Evolutionary conservation across 2,113 vertebrate genomes (phyloP), one percentile per base, ranked within the genome.

Genomic region (Psittacus erithacus): DNA sequence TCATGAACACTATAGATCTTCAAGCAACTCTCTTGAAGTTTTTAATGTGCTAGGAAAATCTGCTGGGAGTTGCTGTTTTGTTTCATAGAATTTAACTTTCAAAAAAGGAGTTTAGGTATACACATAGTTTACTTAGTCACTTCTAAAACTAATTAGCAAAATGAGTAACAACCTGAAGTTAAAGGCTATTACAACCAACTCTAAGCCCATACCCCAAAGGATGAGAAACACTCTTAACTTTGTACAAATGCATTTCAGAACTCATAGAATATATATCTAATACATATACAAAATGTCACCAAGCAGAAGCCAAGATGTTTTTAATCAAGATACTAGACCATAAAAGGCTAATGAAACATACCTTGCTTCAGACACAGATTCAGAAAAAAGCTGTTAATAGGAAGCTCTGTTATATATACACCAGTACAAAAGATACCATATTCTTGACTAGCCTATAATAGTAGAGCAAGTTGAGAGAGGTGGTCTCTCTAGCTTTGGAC

Each of bases 401-500:
- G 70, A 91, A 95, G 86, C 4, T 77, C 90, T 93, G 86, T 83
- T 9, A 88, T 64, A 78, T 80, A 93, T 41, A 70, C 49, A 97
- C 90, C 93, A 59, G 22, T 28, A 33, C 59, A 97, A 68, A 95
- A 90, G 22, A 39, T 90, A 76, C 10, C 65, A 57, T 92, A 90
- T 67, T 97, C 95, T 92, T 96, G 96, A 67, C 97, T 92, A 92
- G 94, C 94, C 92, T 90, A 55, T 76, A 93, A 93, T 44, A 93
- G 91, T 17, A 71, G 77, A 96, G 86, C 82, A 60, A 95, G 94
- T 87, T 96, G 71, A 71, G 85, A 91, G 85, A 97, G 92, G 15
- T 93, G 96, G 95, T 88, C 82, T 96, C 84, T 96, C 70, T 93
- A 90, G 65, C 86, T 97, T 94, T 97, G 93, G 82, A 93, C 97